These are phyloP conservation scores for Catharus ustulatus DNA, from an alignment of 2,797 vertebrate genomes.

Conservation along the genomic window DNA sequence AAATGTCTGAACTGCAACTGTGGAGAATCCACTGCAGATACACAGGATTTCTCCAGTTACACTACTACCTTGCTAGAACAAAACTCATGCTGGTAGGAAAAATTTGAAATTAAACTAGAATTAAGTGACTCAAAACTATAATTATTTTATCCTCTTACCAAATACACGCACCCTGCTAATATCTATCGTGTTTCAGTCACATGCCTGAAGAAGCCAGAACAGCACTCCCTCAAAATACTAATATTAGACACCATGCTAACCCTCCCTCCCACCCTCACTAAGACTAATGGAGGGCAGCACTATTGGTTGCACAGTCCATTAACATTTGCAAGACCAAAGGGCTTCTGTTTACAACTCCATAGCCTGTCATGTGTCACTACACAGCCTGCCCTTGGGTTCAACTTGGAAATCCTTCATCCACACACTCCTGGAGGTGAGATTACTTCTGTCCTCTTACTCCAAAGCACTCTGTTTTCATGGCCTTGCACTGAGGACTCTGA, in stretches of 20 bases:
- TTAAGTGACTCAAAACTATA: background rate
- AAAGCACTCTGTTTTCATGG: background rate
- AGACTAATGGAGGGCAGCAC: background rate
- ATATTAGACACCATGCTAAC: background rate
- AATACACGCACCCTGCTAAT: background rate
- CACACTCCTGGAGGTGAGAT: accelerated
- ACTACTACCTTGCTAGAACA: background rate
- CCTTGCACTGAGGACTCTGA: background rate
- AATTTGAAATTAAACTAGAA: background rate
- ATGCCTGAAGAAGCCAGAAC: background rate
- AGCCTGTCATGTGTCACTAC: background rate
- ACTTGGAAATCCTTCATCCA: background rate
- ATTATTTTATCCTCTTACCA: background rate
- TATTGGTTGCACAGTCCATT: background rate
- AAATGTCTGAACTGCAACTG: background rate
- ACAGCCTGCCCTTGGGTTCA: background rate
- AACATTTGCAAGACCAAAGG: background rate
- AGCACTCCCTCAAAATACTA: background rate
- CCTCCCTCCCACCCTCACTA: background rate
- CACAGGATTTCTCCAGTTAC: background rate
- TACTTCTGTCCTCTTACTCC: background rate
- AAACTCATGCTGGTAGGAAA: background rate
- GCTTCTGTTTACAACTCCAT: background rate
- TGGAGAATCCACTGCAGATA: background rate
- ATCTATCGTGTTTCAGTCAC: background rate